These are phyloP conservation scores for Petrocephalus schoutedeni DNA, from an alignment of 2,797 vertebrate species.

Conservation along the genomic window DNA sequence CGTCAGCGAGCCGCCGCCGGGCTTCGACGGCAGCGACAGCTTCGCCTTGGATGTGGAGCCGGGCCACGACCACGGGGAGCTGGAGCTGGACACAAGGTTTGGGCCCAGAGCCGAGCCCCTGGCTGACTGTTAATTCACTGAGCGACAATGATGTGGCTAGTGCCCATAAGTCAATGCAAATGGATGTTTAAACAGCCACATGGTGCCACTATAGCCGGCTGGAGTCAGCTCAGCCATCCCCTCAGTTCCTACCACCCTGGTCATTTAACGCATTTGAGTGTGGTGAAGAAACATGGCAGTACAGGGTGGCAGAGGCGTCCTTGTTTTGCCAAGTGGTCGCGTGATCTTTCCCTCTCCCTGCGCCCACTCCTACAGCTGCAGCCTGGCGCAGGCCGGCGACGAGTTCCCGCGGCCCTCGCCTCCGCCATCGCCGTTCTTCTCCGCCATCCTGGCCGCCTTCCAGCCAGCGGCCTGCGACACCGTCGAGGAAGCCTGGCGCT, in stretches of 20 bases:
- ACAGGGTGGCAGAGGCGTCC: background rate
- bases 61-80: slow-evolving; percentile 66
- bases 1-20: slow-evolving; percentile 76
- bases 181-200: background rate
- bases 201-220: background rate
- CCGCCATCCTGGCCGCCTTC: slow-evolving; percentile 94
- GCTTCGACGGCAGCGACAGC: slow-evolving; percentile 87
- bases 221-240: background rate
- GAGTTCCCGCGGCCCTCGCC: slow-evolving; percentile 76
- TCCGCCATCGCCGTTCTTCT: slow-evolving; percentile 93
- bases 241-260: background rate
- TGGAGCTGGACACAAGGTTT: slow-evolving; percentile 57
- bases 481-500: slow-evolving; percentile 91
- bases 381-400: slow-evolving; percentile 81
- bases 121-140: background rate
- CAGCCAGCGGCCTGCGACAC: slow-evolving; percentile 87
- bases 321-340: background rate
- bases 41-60: slow-evolving; percentile 82
- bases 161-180: background rate
- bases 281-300: background rate
- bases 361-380: slow-evolving; percentile 45
- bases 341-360: slow-evolving; percentile 6
- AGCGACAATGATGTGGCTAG: background rate
- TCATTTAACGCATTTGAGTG: background rate
- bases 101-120: slow-evolving; percentile 33